phyloP scores from a whole-genome alignment of 2,888 invertebrate species.

The Chydorus sphaericus region DNA sequence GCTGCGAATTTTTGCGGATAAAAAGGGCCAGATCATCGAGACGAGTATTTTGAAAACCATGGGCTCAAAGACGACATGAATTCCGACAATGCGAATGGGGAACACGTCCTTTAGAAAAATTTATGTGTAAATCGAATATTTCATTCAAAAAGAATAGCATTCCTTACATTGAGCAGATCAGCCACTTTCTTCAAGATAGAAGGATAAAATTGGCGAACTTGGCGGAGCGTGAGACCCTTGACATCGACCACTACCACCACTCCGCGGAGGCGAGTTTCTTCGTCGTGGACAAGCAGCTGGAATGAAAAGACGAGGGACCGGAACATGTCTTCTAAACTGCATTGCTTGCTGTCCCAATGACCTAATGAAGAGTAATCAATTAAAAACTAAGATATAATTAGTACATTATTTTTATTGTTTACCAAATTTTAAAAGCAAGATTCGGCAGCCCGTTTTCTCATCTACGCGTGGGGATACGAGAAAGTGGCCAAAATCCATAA shows the following conservation, averaged over 20 bases:
- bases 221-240: constrained; percentile 31
- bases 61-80: constrained; percentile 81
- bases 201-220: constrained; percentile 36
- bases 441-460: constrained; percentile 56
- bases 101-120: constrained; percentile 49
- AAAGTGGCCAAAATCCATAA: constrained; percentile 61
- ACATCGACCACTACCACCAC: constrained; percentile 29
- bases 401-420: constrained; percentile 24
- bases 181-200: constrained; percentile 32
- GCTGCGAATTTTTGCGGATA: constrained; percentile 65
- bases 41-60: constrained; percentile 80
- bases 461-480: constrained; percentile 57
- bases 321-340: constrained; percentile 39
- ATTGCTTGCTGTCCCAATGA: constrained; percentile 54
- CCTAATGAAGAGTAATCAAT: constrained; percentile 31
- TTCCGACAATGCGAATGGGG: constrained; percentile 67
- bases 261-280: constrained; percentile 40
- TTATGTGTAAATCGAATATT: background rate
- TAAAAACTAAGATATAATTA: background rate
- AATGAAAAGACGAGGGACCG: constrained; percentile 37
- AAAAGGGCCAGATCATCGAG: constrained; percentile 74
- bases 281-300: constrained; percentile 37
- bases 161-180: background rate
- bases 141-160: background rate
- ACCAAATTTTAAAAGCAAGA: constrained; percentile 30